Evolutionary conservation across 1,140 invertebrate genomes (phyloP), one percentile per base, ranked within the genome.

Genomic region (Bathynomus jamesi): DNA sequence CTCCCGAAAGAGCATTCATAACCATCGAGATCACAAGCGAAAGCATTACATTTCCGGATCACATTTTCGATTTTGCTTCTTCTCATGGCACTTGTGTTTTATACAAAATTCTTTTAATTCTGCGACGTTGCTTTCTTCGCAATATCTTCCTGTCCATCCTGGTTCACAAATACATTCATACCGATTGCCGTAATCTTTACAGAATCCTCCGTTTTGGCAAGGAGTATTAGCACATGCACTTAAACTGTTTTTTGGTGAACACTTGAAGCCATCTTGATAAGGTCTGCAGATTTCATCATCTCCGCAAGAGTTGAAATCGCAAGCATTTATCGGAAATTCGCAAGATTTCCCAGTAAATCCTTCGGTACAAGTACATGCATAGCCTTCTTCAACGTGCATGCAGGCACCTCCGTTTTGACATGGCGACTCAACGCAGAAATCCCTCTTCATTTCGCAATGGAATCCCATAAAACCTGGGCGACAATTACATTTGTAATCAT

Each of bases 401-500:
- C 95, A 97, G 7, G 91, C 86, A 0, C 94, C 95, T 11, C 94
- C 94, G 79, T 96, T 96, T 77, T 90, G 89, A 79, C 95, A 97
- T 0, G 94, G 93, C 0, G 89, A 90, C 76, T 89, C 91, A 4
- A 91, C 90, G 81, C 95, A 98, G 78, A 98, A 95, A 80, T 99
- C 91, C 0, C 96, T 90, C 82, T 96, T 95, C 1, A 87, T 85
- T 78, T 96, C 92, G 79, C 95, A 98, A 78, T 93, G 90, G 24
- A 89, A 85, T 11, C 95, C 95, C 87, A 94, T 95, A 78, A 89
- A 95, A 0, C 94, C 94, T 2, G 89, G 87, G 78, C 91, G 92
- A 81, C 96, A 98, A 79, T 96, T 95, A 81, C 96, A 98, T 63
- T 93, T 89, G 81, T 94, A 98, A 79, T 95, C 90, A 80, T 98